phyloP scores from a whole-genome alignment of 2,113 vertebrate genomes.

The Eulacestoma nigropectus region DNA sequence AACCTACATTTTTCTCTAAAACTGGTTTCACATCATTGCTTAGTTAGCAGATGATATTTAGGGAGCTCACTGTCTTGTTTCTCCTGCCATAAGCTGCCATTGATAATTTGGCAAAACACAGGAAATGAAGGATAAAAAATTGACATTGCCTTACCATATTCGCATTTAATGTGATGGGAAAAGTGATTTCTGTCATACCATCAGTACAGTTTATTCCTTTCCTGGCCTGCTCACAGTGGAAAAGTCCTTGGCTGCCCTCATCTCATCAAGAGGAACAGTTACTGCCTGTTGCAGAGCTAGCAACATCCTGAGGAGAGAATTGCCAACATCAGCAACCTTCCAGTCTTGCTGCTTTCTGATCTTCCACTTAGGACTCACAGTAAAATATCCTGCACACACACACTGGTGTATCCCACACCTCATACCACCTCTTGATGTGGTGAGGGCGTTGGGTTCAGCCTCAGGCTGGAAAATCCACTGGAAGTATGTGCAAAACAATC shows the following conservation, averaged over 20 bases:
- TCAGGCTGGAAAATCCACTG: background rate
- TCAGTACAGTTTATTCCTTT: background rate
- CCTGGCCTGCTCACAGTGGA: background rate
- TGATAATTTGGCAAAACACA: background rate
- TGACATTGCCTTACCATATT: background rate
- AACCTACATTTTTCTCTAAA: background rate
- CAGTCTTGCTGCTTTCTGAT: background rate
- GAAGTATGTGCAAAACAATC: background rate
- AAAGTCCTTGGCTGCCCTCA: background rate
- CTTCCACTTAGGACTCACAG: background rate
- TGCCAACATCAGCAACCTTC: background rate
- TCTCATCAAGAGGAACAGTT: background rate
- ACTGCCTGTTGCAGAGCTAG: background rate
- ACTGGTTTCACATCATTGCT: background rate
- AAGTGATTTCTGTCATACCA: background rate
- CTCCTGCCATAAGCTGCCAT: background rate
- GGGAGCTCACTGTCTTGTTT: background rate
- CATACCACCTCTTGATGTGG: accelerated
- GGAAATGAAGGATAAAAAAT: background rate
- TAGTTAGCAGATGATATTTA: background rate
- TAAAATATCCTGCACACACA: background rate
- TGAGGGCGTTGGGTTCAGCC: background rate
- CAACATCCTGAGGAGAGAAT: background rate
- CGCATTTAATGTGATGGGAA: background rate
- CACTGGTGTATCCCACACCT: too few relatives aligned